Conservation (phyloP, 2,797 vertebrate species). For the Glossophaga mutica region DNA sequence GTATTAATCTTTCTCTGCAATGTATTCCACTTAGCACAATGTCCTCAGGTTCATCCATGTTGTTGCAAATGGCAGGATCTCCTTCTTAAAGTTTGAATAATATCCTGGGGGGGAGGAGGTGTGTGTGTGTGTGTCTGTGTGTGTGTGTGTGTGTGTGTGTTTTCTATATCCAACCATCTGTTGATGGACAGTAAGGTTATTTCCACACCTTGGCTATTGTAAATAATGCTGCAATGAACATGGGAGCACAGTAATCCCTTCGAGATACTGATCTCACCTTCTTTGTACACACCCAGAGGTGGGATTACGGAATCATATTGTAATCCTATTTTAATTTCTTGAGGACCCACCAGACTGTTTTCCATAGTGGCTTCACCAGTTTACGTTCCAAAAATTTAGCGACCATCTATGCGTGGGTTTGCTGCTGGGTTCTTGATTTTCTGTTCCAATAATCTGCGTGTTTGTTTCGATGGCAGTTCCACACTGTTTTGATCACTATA, state of each 20-base stretch:
- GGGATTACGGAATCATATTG: background rate
- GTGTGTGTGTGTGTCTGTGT: too few species aligned
- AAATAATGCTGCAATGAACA: background rate
- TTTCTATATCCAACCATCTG: background rate
- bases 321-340: background rate
- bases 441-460: background rate
- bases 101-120: background rate
- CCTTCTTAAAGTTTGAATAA: background rate
- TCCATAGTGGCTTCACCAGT: background rate
- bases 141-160: too few species aligned
- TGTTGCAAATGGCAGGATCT: background rate
- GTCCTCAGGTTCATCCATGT: background rate
- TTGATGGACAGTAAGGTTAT: background rate
- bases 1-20: background rate
- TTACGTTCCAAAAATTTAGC: background rate
- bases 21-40: background rate
- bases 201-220: background rate
- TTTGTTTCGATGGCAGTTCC: background rate
- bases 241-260: background rate
- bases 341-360: background rate
- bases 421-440: background rate
- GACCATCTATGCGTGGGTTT: background rate
- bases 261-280: background rate
- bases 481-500: background rate
- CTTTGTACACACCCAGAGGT: background rate